A percentile compares a stretch with the other conserved stretches of the same genome.
Conservation (phyloP, 2,113 vertebrate genomes). For the Pogona vitticeps region DNA sequence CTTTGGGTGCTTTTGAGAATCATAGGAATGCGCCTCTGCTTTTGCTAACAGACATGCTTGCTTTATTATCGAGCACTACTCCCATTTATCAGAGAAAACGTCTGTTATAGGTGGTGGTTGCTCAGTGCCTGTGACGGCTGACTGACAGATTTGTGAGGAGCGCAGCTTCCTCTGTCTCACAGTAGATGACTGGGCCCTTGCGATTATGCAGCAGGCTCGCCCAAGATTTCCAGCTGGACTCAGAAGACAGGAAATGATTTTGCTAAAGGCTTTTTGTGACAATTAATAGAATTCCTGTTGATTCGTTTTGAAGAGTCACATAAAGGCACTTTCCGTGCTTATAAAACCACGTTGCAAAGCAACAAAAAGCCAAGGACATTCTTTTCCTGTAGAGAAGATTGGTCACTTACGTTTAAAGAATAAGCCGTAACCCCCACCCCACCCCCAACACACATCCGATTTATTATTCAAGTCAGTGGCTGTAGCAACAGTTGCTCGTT, state of each 20-base stretch:
- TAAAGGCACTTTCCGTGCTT: slow-evolving; percentile 7
- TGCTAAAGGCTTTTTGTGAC: slow-evolving; percentile 55
- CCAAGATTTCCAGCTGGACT: slow-evolving; percentile 55
- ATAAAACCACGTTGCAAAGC: background rate
- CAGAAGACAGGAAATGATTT: slow-evolving; percentile 72
- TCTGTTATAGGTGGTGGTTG: slow-evolving; percentile 9
- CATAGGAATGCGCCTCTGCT: background rate
- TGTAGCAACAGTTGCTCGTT: slow-evolving; percentile 31
- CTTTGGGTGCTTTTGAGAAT: background rate
- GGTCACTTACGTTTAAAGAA: background rate
- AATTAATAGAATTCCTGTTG: slow-evolving; percentile 74
- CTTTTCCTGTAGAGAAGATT: background rate
- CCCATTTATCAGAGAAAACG: slow-evolving; percentile 27
- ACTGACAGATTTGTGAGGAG: slow-evolving; percentile 66
- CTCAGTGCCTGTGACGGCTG: slow-evolving; percentile 27
- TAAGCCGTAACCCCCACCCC: background rate
- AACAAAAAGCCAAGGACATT: slow-evolving; percentile 8
- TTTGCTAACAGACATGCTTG: background rate
- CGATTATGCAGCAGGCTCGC: background rate
- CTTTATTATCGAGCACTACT: slow-evolving; percentile 17
- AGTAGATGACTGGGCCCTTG: background rate
- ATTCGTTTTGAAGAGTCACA: slow-evolving; percentile 49
- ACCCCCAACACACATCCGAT: background rate
- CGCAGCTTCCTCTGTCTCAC: slow-evolving; percentile 70
- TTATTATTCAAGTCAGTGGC: background rate